phyloP scores from a whole-genome alignment of 2,888 invertebrate genomes.

The Rhimphoctona megacephalus region DNA sequence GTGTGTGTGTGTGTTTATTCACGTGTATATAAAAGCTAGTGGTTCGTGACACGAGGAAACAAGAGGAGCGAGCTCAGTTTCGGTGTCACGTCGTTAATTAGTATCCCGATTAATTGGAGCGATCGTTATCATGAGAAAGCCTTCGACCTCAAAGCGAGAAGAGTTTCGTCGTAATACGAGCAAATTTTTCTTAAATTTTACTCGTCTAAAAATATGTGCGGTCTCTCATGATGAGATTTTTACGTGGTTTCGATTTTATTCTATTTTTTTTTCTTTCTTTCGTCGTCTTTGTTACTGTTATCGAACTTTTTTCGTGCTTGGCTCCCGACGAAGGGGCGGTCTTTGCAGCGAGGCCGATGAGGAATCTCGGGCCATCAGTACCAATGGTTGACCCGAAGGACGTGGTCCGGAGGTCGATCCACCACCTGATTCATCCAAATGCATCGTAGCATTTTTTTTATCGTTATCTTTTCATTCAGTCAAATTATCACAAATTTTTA shows the following conservation, averaged over 20 bases:
- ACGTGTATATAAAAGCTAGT: conserved; percentile 14
- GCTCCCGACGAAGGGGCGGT: conserved; percentile 70
- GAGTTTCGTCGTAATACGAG: conserved; percentile 12
- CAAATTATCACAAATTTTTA: background rate
- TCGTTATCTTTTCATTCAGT: conserved; percentile 4
- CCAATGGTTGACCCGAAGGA: conserved; percentile 92
- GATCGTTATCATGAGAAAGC: conserved; percentile 64
- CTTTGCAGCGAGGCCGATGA: conserved; percentile 72
- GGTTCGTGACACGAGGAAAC: conserved; percentile 33
- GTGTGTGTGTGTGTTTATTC: background rate
- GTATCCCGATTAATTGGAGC: conserved; percentile 67
- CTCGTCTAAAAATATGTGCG: background rate
- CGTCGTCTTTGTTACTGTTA: conserved; percentile 69
- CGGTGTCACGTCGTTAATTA: conserved; percentile 63
- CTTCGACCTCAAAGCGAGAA: conserved; percentile 6
- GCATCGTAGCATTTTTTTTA: conserved; percentile 48
- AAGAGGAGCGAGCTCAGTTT: conserved; percentile 28
- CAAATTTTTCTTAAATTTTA: conserved; percentile 16
- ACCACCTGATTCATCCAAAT: conserved; percentile 69
- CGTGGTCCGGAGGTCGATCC: conserved; percentile 86
- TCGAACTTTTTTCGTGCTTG: conserved; percentile 84
- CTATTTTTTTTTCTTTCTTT: conserved; percentile 23
- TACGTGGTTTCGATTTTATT: conserved; percentile 10
- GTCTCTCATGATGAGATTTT: conserved; percentile 28
- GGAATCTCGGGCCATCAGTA: conserved; percentile 83